Evolutionary conservation across 1,140 invertebrate species (phyloP), one percentile per base, ranked within the genome.

Genomic region (Oreohelix idahoensis): DNA sequence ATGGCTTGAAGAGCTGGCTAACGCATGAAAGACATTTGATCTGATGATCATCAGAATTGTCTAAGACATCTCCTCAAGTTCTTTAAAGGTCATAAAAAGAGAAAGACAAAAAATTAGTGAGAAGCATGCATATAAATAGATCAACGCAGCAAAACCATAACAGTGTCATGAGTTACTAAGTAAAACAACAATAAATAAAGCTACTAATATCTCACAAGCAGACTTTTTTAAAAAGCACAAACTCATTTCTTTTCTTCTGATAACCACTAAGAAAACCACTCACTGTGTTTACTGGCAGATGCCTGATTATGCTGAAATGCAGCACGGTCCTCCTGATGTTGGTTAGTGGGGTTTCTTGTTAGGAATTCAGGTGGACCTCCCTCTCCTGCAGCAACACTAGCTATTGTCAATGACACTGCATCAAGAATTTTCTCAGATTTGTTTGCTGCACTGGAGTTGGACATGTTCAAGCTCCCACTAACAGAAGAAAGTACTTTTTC

Each of bases 361-460:
- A 51, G 69, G 32, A 42, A 82, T 36, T 53, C 70, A 4, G 80
- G 71, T 29, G 80, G 80, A 23, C 73, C 80, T 20, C 80, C 80
- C 35, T 82, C 70, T 29, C 80, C 80, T 36, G 80, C 80, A 1
- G 80, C 80, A 1, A 82, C 80, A 63, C 80, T 82, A 26, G 70
- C 80, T 26, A 82, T 82, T 38, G 80, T 82, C 71, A 82, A 45
- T 53, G 71, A 53, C 32, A 82, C 39, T 32, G 63, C 69, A 71
- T 81, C 79, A 17, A 81, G 32, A 49, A 36, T 70, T 15, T 71
- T 81, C n/a, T 29, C 63, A 5, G 42, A 17, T 71, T 81, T 79
- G 39, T n/a, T 66, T 29, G n/a, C 49, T 5, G 1, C 20, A 29
- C 32, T 17, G 36, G 35, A 26, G 49, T 66, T 79, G n/a, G 77